Evolutionary conservation across 2,797 vertebrate species (phyloP).

Genomic region (Pseudochirops cupreus): DNA sequence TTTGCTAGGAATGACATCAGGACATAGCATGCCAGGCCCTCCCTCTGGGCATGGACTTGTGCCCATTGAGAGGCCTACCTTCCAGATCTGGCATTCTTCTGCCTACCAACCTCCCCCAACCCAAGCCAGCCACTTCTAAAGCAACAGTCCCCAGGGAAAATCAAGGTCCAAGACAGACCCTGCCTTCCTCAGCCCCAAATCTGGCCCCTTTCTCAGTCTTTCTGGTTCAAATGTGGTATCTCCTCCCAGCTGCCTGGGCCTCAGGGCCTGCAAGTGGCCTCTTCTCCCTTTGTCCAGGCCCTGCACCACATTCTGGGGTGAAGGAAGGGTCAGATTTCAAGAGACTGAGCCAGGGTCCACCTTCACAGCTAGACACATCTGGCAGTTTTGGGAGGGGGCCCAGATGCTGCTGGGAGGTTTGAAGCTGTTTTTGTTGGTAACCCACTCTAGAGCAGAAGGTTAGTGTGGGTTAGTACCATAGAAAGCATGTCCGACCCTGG

Average conservation of each 20-base stretch:
- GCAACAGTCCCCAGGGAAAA: constrained; percentile 19
- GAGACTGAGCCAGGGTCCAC: not conserved
- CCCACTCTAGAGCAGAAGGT: constrained; percentile 35
- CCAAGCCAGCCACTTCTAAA: constrained; percentile 28
- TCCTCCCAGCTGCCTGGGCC: constrained; percentile 11
- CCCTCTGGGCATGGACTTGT: not conserved
- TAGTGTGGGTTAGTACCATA: constrained; percentile 36
- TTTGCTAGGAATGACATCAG: constrained; percentile 37
- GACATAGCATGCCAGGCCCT: constrained; percentile 30
- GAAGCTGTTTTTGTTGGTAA: not conserved
- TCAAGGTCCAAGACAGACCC: constrained; percentile 48
- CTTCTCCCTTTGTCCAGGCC: constrained; percentile 30
- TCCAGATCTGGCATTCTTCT: constrained; percentile 12
- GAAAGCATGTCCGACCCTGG: constrained; percentile 61
- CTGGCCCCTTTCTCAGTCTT: not conserved
- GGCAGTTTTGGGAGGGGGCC: not conserved
- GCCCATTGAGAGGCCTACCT: not conserved
- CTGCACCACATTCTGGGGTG: constrained; percentile 10
- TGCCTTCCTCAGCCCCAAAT: constrained; percentile 22
- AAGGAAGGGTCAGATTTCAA: constrained; percentile 23
- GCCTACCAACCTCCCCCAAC: constrained; percentile 10
- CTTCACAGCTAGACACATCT: not conserved
- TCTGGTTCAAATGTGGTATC: constrained; percentile 45
- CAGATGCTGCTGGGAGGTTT: not conserved
- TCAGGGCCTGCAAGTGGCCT: constrained; percentile 25